Base-by-base conservation (phyloP, 2,888 invertebrate genomes). In the Choreutis nemorana region DNA sequence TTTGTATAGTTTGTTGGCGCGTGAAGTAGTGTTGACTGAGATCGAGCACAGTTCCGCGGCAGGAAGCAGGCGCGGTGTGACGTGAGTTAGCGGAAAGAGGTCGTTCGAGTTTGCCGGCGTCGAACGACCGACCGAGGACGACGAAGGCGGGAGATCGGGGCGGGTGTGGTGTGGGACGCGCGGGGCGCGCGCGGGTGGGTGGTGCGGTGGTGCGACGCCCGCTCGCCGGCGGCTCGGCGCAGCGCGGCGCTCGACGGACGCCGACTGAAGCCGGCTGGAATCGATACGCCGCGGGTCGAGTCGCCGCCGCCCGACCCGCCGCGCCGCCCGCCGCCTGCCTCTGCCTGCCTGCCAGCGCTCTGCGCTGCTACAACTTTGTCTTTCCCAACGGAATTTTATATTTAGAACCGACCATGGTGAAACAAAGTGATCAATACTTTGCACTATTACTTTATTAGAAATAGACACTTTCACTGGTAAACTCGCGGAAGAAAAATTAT, bases 391-490 rank as follows among this genome's bases (percentile, higher is more conserved):
- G 65, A 68, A 75, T 75, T 78, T 78, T 77, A 78, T 77, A 77
- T 77, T 78, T 75, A 77, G 77, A 73, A 66, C 64, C 73, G n/a
- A n/a, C n/a, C 26, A 72, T 71, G 72, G 70, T 71, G 67, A 71
- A 75, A 68, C 70, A 64, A 75, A n/a, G 71, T 77, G 70, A 77
- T 77, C 77, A 64, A 75, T 77, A 73, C 67, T 73, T 72, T 71
- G 68, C 75, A 73, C 72, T 71, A 70, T 65, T 66, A 67, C 71
- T 73, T 73, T n/a, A n/a, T n/a, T n/a, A n/a, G n/a, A n/a, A 70
- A 55, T 51, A 40, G 48, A 48, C 55, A 73, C 71, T 68, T 68
- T 70, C 68, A 55, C 64, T 55, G 41, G 35, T 44, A 30, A 30
- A 21, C 22, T n/a, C n/a, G n/a, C n/a, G n/a, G n/a, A n/a, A n/a